These are phyloP conservation scores for Aphelocoma californica DNA, from an alignment of 2,797 vertebrate species.

Conservation along the genomic window DNA sequence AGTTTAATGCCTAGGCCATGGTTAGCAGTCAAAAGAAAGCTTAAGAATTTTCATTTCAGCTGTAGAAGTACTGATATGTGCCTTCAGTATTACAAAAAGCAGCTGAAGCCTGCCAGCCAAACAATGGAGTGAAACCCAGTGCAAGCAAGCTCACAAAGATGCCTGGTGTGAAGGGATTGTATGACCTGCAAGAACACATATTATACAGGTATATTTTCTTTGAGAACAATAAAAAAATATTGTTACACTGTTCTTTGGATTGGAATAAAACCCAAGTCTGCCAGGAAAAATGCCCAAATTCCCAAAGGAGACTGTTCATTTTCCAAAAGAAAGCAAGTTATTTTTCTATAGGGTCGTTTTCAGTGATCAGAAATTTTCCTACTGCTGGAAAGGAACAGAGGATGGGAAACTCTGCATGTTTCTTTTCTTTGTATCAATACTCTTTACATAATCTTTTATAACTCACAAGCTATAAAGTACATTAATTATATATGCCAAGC, in stretches of 20 bases:
- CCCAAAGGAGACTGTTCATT: background rate
- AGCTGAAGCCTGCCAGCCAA: constrained; percentile 27
- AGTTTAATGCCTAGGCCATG: background rate
- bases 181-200: background rate
- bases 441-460: background rate
- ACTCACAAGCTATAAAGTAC: background rate
- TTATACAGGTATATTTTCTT: constrained; percentile 36
- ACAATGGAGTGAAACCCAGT: constrained; percentile 23
- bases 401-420: background rate
- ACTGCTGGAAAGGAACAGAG: background rate
- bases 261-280: background rate
- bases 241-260: background rate
- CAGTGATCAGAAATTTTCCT: background rate
- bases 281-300: background rate
- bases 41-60: constrained; percentile 30
- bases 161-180: constrained; percentile 4
- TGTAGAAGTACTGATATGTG: background rate
- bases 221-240: background rate
- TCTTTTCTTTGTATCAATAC: background rate
- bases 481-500: background rate
- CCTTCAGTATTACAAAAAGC: background rate
- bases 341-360: background rate
- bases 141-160: constrained; percentile 14
- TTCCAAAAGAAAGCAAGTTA: background rate
- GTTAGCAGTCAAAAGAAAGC: background rate